phyloP scores from a whole-genome alignment of 2,888 invertebrate genomes.

The Lasioglossum morio region DNA sequence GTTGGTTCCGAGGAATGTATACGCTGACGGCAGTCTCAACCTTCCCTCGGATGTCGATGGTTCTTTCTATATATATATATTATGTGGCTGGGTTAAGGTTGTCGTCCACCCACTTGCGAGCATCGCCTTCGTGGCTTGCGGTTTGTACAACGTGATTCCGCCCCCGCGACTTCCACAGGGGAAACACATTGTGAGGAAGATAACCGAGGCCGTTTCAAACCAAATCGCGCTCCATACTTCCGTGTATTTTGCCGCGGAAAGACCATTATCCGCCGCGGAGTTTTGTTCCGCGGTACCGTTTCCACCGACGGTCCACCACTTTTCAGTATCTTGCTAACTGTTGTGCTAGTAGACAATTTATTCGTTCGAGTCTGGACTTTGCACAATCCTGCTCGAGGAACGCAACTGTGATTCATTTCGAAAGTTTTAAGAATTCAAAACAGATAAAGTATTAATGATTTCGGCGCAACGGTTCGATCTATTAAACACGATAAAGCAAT shows the following conservation, averaged over 20 bases:
- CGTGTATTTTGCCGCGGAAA: constrained; percentile 31
- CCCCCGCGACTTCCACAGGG: constrained; percentile 16
- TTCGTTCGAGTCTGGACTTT: too few species aligned
- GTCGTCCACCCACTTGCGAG: constrained; percentile 31
- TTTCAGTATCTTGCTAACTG: too few species aligned
- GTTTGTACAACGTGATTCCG: constrained; percentile 10
- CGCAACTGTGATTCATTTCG: too few species aligned
- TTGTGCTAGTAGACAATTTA: too few species aligned
- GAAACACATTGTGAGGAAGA: constrained; percentile 18
- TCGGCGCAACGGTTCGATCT: too few species aligned
- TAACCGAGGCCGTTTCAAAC: constrained; percentile 21
- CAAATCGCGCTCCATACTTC: constrained; percentile 22
- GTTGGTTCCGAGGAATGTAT: not conserved
- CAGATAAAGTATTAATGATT: too few species aligned
- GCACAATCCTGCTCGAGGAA: too few species aligned
- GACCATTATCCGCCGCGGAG: constrained; percentile 34
- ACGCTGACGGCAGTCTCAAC: constrained; percentile 6
- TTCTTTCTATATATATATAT: not conserved
- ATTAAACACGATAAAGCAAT: too few species aligned
- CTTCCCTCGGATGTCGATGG: not conserved
- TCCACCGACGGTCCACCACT: not conserved
- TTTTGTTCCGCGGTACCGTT: not conserved
- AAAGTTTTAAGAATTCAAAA: too few species aligned
- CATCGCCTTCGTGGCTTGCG: constrained; percentile 8
- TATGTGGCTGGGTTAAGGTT: constrained; percentile 35